Evolutionary conservation across 1,140 invertebrate genomes (phyloP).

Genomic region (Acyrthosiphon pisum): DNA sequence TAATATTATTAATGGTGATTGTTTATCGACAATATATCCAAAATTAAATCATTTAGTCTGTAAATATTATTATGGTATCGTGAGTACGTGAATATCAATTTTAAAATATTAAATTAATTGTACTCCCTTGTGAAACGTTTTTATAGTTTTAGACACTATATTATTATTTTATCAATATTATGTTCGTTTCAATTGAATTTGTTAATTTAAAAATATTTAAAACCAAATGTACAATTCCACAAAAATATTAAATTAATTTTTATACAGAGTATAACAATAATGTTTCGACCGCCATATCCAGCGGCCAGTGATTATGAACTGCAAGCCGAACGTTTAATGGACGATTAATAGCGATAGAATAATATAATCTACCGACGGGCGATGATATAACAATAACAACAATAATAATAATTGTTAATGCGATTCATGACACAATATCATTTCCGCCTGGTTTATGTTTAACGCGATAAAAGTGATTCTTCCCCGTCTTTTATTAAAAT

Average conservation of each 20-base stretch:
- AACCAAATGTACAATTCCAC: not conserved
- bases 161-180: not conserved
- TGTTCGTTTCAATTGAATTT: not conserved
- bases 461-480: not conserved
- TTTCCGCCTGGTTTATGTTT: not conserved
- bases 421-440: not conserved
- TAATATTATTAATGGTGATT: not conserved
- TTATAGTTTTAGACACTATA: not conserved
- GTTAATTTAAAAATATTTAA: not conserved
- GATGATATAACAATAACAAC: not conserved
- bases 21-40: not conserved
- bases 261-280: not conserved
- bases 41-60: not conserved
- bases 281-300: not conserved
- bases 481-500: not conserved
- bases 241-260: not conserved
- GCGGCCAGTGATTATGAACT: not conserved
- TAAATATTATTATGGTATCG: not conserved
- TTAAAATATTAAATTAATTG: not conserved
- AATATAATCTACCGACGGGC: not conserved
- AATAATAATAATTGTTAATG: not conserved
- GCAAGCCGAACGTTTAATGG: not conserved
- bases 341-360: not conserved
- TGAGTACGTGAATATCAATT: not conserved
- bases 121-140: not conserved